phyloP scores from a whole-genome alignment of 2,113 vertebrate genomes.

The Macroglossus sobrinus region DNA sequence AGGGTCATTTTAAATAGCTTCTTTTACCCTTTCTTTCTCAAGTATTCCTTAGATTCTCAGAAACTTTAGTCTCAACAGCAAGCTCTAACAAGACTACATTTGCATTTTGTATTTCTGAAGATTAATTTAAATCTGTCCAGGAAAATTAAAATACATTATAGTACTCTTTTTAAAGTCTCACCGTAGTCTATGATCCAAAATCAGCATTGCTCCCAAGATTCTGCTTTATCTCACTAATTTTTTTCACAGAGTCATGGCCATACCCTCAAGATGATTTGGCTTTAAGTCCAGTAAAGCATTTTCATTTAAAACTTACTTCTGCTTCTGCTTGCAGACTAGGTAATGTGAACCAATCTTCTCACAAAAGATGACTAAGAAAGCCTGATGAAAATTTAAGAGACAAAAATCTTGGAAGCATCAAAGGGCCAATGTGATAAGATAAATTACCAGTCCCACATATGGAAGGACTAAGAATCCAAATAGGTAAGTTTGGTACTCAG shows the following conservation, averaged over 20 bases:
- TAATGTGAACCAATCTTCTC: neutral
- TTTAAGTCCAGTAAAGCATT: neutral
- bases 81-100: slow-evolving; percentile 7
- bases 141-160: slow-evolving; percentile 42
- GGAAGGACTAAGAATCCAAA: neutral
- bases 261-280: neutral
- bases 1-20: neutral
- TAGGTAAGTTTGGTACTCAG: neutral
- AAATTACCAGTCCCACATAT: neutral
- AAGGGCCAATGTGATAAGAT: neutral
- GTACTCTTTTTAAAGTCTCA: slow-evolving; percentile 3
- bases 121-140: slow-evolving; percentile 36
- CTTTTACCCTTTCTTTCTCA: neutral
- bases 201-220: neutral
- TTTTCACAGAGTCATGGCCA: neutral
- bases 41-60: neutral
- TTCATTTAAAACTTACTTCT: slow-evolving; percentile 22
- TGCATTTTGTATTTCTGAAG: slow-evolving; percentile 43
- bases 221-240: neutral
- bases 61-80: slow-evolving; percentile 32
- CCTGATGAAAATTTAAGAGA: slow-evolving; percentile 28
- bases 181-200: neutral
- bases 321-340: neutral
- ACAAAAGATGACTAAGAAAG: slow-evolving; percentile 10
- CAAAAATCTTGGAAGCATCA: slow-evolving; percentile 19